Base-by-base conservation (phyloP, 2,797 vertebrate genomes). In the Aulostomus chinensis region DNA sequence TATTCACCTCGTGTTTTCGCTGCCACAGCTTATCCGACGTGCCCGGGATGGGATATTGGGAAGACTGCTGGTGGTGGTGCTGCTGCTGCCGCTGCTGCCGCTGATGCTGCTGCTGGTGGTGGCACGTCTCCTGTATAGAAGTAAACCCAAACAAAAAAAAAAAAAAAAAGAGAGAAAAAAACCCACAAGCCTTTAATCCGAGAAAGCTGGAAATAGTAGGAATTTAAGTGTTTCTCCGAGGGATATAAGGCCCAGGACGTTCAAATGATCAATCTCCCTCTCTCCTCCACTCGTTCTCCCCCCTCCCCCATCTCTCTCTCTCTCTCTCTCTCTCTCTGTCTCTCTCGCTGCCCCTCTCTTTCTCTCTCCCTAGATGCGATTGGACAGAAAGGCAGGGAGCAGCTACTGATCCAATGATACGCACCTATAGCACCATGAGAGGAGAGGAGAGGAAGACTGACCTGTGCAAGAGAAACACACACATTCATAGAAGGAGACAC, bases 331-430 rank as follows among this genome's bases (percentile, higher is more conserved):
- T 42, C 29, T 38, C 20, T 29, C 38, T 43, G 28, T 41, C 39
- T 6, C 5, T n/a, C 10, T 62, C 7, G 55, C 41, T 39, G 52
- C 15, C 7, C 53, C 11, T 51, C 42, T 51, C 51, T 17, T 51
- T 58, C 26, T 52, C 71, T 78, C 69, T 66, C 76, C 51, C 68
- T 80, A 67, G 78, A 85, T 86, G 82, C 77, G 78, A 87, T 87
- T 87, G 85, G 85, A 87, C 86, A 83, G 82, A 81, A 79, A 81
- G 75, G 80, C 84, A 74, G 76, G 79, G 80, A 81, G 81, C 79
- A 79, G 80, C 85, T 62, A 85, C 80, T 80, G 85, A 87, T 88
- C 84, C 83, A 87, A 86, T 85, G 81, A 84, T 82, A 80, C 75
- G 83, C 82, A 86, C 83, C 79, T 80, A 29, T 38, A 64, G 64